Evolutionary conservation across 2,888 invertebrate genomes (phyloP).

Genomic region (Petrolisthes cinctipes): DNA sequence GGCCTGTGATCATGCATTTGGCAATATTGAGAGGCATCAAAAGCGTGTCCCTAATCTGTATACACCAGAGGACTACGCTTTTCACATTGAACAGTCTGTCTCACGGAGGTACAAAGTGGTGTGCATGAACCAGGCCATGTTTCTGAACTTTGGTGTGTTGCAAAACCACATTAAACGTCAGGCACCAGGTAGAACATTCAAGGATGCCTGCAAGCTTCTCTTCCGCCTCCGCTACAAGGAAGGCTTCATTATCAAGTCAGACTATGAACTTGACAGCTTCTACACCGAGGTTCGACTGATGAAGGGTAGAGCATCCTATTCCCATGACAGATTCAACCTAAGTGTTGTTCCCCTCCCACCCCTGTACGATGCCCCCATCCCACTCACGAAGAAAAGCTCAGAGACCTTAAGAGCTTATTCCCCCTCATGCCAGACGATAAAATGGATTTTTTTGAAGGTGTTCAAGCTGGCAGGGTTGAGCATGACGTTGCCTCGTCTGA

Average conservation of each 20-base stretch:
- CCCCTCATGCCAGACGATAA: neutral
- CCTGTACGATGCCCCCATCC: neutral
- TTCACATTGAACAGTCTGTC: neutral
- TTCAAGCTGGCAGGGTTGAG: neutral
- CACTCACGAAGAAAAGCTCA: too few species aligned
- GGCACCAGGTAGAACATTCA: slow-evolving; percentile 31
- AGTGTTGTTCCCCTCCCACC: neutral
- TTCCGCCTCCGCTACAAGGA: slow-evolving; percentile 14
- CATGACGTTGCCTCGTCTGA: too few species aligned
- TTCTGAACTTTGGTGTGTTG: neutral
- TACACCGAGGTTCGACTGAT: neutral
- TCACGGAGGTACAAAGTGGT: slow-evolving; percentile 25
- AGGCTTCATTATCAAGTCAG: slow-evolving; percentile 6
- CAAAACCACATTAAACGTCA: slow-evolving; percentile 4
- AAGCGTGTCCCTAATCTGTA: neutral
- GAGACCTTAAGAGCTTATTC: too few species aligned
- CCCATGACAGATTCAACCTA: neutral
- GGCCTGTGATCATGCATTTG: too few species aligned
- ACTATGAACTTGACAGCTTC: neutral
- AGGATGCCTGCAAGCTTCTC: slow-evolving; percentile 8
- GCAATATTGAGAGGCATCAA: too few species aligned
- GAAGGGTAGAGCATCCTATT: neutral
- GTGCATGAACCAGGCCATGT: slow-evolving; percentile 32
- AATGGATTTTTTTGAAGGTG: neutral
- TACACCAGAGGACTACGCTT: slow-evolving; percentile 1